Percentiles rank a stretch among this genome's conserved stretches.
phyloP scores from a whole-genome alignment of 2,113 vertebrate species.

The Trinectes maculatus region DNA sequence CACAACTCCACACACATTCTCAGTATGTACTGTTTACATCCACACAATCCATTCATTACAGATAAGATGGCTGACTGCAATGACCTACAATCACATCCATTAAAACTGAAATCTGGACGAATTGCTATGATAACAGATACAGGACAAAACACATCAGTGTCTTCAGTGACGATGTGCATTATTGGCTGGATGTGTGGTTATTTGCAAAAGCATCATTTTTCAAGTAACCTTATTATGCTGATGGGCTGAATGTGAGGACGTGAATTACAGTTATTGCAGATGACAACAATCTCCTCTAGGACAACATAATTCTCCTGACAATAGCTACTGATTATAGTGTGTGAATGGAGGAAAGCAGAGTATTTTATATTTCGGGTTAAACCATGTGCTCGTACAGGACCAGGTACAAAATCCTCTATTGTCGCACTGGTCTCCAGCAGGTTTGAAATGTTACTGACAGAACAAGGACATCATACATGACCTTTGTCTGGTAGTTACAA shows the following conservation, averaged over 20 bases:
- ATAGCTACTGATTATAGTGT: slow-evolving; percentile 48
- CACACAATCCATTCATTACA: background rate
- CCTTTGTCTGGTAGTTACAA: slow-evolving; percentile 47
- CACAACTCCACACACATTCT: background rate
- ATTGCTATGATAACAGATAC: background rate
- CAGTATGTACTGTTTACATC: background rate
- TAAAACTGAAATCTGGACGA: background rate
- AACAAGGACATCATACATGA: slow-evolving; percentile 56
- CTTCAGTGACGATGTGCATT: background rate
- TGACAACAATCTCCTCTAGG: slow-evolving; percentile 26
- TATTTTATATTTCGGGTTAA: background rate
- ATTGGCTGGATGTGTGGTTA: slow-evolving; percentile 19
- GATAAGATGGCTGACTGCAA: background rate
- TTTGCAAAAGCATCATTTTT: slow-evolving; percentile 33
- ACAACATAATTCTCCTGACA: slow-evolving; percentile 40
- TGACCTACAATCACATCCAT: background rate
- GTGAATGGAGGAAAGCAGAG: slow-evolving; percentile 12
- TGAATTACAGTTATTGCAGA: slow-evolving; percentile 55
- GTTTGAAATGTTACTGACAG: slow-evolving; percentile 55
- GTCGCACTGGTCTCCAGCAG: slow-evolving; percentile 5
- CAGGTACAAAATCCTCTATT: background rate
- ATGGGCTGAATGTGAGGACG: slow-evolving; percentile 37
- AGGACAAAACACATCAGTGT: slow-evolving; percentile 6
- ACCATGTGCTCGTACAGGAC: background rate
- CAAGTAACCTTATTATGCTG: slow-evolving; percentile 40